Percentiles rank a stretch among this genome's conserved stretches.
These are phyloP conservation scores for Lycaena phlaeas DNA, from an alignment of 2,888 invertebrate genomes.

Conservation along the genomic window DNA sequence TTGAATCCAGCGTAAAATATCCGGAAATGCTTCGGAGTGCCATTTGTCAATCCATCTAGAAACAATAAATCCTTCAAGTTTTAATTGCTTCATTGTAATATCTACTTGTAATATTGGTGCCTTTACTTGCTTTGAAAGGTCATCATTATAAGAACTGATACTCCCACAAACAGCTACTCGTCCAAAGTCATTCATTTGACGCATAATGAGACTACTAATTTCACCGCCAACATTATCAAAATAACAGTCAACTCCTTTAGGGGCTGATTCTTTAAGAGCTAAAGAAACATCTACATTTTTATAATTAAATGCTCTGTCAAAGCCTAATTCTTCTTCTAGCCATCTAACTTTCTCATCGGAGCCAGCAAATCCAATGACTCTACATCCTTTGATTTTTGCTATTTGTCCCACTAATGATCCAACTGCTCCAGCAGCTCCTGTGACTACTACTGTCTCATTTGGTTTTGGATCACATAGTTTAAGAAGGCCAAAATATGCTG, in stretches of 20 bases:
- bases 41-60: slow-evolving; percentile 68
- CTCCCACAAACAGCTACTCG: slow-evolving; percentile 38
- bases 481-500: slow-evolving; percentile 81
- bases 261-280: slow-evolving; percentile 75
- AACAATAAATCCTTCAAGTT: slow-evolving; percentile 75
- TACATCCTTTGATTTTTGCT: slow-evolving; percentile 78
- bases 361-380: slow-evolving; percentile 80
- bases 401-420: slow-evolving; percentile 84
- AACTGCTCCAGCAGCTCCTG: slow-evolving; percentile 83
- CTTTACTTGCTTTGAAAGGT: slow-evolving; percentile 28
- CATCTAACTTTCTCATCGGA: slow-evolving; percentile 80
- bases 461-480: slow-evolving; percentile 78
- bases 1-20: slow-evolving; percentile 74
- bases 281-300: slow-evolving; percentile 72
- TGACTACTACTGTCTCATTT: slow-evolving; percentile 80
- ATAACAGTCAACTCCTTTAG: slow-evolving; percentile 81
- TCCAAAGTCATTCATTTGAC: slow-evolving; percentile 68
- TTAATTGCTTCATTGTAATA: slow-evolving; percentile 72
- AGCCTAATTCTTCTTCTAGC: slow-evolving; percentile 76
- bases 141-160: slow-evolving; percentile 45
- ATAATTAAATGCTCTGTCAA: slow-evolving; percentile 82
- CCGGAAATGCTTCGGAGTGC: slow-evolving; percentile 69
- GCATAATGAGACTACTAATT: slow-evolving; percentile 71
- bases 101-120: slow-evolving; percentile 63
- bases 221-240: slow-evolving; percentile 85